Evolutionary conservation across 2,888 invertebrate genomes (phyloP), one percentile per base, ranked within the genome.

Genomic region (Aphidoletes aphidimyza): DNA sequence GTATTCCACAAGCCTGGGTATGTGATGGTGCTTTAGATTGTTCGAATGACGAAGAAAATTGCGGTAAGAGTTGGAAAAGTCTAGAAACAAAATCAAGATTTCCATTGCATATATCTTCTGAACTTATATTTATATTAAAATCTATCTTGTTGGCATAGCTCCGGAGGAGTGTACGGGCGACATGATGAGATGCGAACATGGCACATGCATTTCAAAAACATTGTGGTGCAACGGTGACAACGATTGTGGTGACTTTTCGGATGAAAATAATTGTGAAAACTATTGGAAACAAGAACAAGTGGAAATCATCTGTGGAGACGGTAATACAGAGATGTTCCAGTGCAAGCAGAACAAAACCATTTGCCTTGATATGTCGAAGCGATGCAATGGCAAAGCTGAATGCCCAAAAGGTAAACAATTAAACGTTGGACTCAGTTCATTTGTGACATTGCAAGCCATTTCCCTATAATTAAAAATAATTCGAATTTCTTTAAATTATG

Each of bases 141-240:
- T 37, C 39, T 37, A 69, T 37, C 8, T 22, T 34, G 8, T n/a
- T 83, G 22, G 85, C 85, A 9, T 49, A 83, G 84, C 83, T 22
- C 30, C 45, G 26, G 34, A 81, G 36, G 2, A n/a, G 17, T 84
- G 84, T 45, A 22, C 84, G 3, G 22, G n/a, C 0, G n/a, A 49
- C 37, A 49, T 36, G 88, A 88, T 87, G 84, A 86, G 86, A 88
- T 92, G 90, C 91, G 91, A 88, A 87, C 87, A 85, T 91, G 91
- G 92, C 0, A 90, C 91, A 84, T 96, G 96, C 89, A 95, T 96
- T 85, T 92, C 92, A 78, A 92, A 93, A 86, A 92, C 93, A 2
- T 95, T 95, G 90, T 95, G 59, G 36, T 95, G 95, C 87, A 95
- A 93, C 87, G 95, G 95, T 0, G 95, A 95, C 86, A 94, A 95